Evolutionary conservation across 1,140 invertebrate species (phyloP).

Genomic region (Lamellibrachia luymesi): DNA sequence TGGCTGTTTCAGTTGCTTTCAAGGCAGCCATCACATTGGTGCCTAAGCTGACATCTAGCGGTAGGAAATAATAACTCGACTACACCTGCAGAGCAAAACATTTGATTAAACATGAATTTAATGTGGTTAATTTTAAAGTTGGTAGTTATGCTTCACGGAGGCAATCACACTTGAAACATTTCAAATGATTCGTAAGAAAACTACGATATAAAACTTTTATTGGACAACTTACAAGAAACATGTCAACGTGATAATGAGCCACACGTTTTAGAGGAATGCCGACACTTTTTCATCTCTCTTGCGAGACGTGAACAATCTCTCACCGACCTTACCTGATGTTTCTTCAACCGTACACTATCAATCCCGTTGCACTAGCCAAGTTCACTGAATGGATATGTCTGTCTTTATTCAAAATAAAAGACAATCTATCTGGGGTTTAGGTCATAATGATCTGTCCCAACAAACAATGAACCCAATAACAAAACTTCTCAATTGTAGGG

Average conservation of each 20-base stretch:
- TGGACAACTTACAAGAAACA: neutral
- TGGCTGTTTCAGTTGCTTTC: no score
- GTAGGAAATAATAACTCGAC: no score
- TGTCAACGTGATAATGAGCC: neutral
- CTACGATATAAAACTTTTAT: neutral
- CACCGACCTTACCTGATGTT: neutral
- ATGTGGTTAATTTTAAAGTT: no score
- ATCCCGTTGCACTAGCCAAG: neutral
- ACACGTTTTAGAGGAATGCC: neutral
- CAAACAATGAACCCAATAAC: neutral
- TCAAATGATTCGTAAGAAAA: neutral
- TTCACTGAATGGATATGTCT: neutral
- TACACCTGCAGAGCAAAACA: no score
- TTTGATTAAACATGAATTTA: no score
- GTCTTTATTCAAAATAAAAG: neutral
- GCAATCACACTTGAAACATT: neutral
- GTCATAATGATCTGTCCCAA: neutral
- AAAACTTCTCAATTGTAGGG: neutral
- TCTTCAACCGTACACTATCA: neutral
- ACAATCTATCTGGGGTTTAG: neutral
- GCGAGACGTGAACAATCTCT: no score
- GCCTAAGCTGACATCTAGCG: no score
- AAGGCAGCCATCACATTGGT: no score
- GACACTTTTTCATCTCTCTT: neutral
- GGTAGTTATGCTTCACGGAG: no score